Evolutionary conservation across 2,113 vertebrate genomes (phyloP), one percentile per base, ranked within the genome.

Genomic region (Ahaetulla prasina): DNA sequence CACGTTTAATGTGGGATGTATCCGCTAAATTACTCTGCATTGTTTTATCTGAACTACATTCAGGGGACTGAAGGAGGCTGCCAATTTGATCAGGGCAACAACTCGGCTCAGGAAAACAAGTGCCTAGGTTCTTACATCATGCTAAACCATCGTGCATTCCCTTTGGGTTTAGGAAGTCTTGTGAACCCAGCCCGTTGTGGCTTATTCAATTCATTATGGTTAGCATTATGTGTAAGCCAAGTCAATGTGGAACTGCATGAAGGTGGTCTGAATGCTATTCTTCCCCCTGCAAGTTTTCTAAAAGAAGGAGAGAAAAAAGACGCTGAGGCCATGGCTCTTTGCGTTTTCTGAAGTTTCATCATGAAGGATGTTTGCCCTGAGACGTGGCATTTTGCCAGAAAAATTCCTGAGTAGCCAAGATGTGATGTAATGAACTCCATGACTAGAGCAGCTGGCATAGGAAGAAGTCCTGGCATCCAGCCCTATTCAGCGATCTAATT

Each of bases 381-480:
- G 74, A 80, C 2, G 20, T 89, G 35, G 27, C 52, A 23, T 84
- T 55, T 43, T 39, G 39, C 74, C 57, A 23, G 35, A 30, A 25
- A 22, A 43, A 43, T 43, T 43, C 74, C 74, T 22, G 35, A 88
- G 52, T 93, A 95, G 93, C 50, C 91, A 93, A 94, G 52, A 91
- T 54, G 93, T 86, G 89, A 9, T 85, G 45, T 25, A 53, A 0
- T 45, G 63, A 22, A 52, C 94, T 91, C 94, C 91, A 93, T 87
- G 74, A 10, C n/a, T 23, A 91, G 93, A 91, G 88, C 93, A 93
- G 85, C 63, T 87, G 93, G 93, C 50, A 80, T 45, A 22, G 85
- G 74, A 74, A 68, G n/a, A 50, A 93, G 86, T 54, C 68, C 91
- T 94, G 60, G 54, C 90, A 39, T 54, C 0, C 0, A 3, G 92